A percentile compares a stretch with the other conserved stretches of the same genome.
These are phyloP conservation scores for Mythimna pallens DNA, from an alignment of 2,888 invertebrate species.

Conservation along the genomic window DNA sequence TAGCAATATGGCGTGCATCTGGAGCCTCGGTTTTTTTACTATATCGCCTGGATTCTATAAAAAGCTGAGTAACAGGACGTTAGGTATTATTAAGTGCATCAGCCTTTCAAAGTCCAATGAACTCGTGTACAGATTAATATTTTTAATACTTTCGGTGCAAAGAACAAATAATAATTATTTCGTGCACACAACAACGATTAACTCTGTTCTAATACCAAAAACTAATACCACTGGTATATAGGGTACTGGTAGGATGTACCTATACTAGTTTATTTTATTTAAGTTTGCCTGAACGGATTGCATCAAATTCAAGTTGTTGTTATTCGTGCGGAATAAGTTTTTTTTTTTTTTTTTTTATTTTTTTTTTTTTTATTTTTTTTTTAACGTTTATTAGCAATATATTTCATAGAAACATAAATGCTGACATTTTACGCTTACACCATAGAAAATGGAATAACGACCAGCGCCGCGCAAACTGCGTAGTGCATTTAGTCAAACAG, in stretches of 20 bases:
- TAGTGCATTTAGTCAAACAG: constrained; percentile 94
- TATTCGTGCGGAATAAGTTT: too few relatives aligned
- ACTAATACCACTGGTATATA: too few relatives aligned
- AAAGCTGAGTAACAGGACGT: constrained; percentile 13
- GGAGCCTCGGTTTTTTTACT: constrained; percentile 17
- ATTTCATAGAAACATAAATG: constrained; percentile 90
- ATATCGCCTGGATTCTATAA: constrained; percentile 11
- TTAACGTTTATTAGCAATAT: constrained; percentile 77
- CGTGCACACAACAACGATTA: too few relatives aligned
- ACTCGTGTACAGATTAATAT: constrained; percentile 3
- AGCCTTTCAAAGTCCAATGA: constrained; percentile 14
- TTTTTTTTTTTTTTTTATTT: too few relatives aligned
- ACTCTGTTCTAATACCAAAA: too few relatives aligned
- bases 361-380: too few relatives aligned
- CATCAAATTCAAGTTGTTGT: too few relatives aligned
- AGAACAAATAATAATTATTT: too few relatives aligned
- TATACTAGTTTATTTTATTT: too few relatives aligned
- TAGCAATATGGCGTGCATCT: constrained; percentile 46
- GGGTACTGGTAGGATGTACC: too few relatives aligned
- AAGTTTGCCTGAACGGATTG: too few relatives aligned
- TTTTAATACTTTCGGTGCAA: neutral
- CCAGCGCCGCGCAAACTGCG: constrained; percentile 79
- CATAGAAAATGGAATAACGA: constrained; percentile 85
- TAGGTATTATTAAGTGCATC: constrained; percentile 21
- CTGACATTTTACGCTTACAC: constrained; percentile 86